Evolutionary conservation across 2,113 vertebrate genomes (phyloP).

Genomic region (Barnardius zonarius): DNA sequence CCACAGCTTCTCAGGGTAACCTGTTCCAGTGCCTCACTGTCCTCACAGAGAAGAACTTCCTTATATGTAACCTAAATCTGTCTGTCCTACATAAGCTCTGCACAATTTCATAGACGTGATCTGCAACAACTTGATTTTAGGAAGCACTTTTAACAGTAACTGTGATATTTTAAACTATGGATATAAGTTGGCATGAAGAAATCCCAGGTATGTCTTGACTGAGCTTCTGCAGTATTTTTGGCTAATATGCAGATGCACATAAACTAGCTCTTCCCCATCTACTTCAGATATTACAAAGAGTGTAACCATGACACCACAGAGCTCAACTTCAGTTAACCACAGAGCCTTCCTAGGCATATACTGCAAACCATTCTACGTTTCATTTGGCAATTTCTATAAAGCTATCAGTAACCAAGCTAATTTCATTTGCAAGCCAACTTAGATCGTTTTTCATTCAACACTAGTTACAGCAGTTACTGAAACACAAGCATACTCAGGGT

Average conservation of each 20-base stretch:
- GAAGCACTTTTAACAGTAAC: not conserved
- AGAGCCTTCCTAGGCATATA: not conserved
- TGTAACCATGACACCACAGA: slow-evolving; percentile 14
- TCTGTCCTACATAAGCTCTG: not conserved
- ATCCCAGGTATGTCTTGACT: not conserved
- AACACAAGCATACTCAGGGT: not conserved
- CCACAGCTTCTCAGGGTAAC: not conserved
- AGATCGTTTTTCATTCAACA: not conserved
- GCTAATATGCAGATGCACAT: not conserved
- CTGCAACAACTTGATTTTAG: not conserved
- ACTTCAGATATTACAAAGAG: slow-evolving; percentile 38
- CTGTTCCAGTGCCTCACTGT: not conserved
- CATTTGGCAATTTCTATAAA: not conserved
- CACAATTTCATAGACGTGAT: not conserved
- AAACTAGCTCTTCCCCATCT: not conserved
- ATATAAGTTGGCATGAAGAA: not conserved
- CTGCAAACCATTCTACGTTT: not conserved
- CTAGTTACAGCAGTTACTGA: not conserved
- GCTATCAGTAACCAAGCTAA: not conserved
- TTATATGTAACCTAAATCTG: not conserved
- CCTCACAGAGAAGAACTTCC: not conserved
- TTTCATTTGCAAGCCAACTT: not conserved
- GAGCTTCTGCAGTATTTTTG: not conserved
- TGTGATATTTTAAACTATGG: not conserved
- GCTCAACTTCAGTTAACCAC: slow-evolving; percentile 9